phyloP scores from a whole-genome alignment of 2,113 vertebrate species.

The Leucoraja erinaceus region DNA sequence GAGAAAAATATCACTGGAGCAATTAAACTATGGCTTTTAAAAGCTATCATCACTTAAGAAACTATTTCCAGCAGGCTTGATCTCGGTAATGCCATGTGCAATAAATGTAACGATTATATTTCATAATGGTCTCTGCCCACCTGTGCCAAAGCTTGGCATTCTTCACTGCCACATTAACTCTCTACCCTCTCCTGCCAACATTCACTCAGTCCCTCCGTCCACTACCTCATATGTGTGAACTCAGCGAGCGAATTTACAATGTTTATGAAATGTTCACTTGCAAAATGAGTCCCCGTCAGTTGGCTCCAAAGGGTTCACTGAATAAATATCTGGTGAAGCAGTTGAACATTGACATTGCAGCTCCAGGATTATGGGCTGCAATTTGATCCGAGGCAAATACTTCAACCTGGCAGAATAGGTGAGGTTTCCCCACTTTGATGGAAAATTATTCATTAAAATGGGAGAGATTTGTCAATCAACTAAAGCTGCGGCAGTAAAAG shows the following conservation, averaged over 20 bases:
- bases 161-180: not conserved
- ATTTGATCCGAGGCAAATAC: not conserved
- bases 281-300: not conserved
- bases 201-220: not conserved
- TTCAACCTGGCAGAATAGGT: not conserved
- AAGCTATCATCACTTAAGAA: not conserved
- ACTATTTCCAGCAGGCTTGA: too few relatives aligned
- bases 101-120: not conserved
- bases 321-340: not conserved
- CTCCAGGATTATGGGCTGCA: not conserved
- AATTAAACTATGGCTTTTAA: not conserved
- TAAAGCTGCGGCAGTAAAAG: not conserved
- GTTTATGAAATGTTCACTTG: not conserved
- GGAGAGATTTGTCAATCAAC: not conserved
- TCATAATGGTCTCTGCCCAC: not conserved
- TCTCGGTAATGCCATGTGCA: not conserved
- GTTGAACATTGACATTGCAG: not conserved
- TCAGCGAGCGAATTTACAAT: not conserved
- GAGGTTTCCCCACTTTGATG: not conserved
- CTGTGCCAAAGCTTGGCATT: not conserved
- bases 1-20: not conserved
- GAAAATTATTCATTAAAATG: conserved; percentile 3
- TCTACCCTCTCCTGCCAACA: too few relatives aligned
- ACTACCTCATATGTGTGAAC: not conserved
- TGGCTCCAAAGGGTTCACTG: not conserved